Percentiles rank a stretch among this genome's conserved stretches.
Conservation (phyloP, 2,888 invertebrate species). For the Sesamia inferens region DNA sequence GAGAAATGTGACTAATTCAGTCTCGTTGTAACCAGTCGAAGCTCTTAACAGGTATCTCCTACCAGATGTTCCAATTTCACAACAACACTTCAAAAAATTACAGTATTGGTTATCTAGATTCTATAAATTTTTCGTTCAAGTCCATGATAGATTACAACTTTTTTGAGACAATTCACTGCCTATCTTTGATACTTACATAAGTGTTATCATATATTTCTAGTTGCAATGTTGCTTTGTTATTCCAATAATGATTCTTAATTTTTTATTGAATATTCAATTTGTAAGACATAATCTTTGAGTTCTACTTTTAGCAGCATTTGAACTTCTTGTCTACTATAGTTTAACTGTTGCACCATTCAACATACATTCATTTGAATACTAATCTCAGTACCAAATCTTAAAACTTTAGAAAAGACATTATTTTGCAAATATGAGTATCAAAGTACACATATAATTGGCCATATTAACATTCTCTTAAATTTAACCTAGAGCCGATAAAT, state of each 20-base stretch:
- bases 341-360: conserved; percentile 23
- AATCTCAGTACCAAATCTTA: conserved; percentile 18
- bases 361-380: conserved; percentile 10
- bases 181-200: conserved; percentile 24
- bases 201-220: no score
- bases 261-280: not conserved
- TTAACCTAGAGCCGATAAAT: not conserved
- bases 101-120: conserved; percentile 17
- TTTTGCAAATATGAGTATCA: not conserved
- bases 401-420: not conserved
- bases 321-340: conserved; percentile 16
- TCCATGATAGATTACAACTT: conserved; percentile 11
- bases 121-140: conserved; percentile 25
- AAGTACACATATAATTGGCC: no score
- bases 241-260: not conserved
- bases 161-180: conserved; percentile 12
- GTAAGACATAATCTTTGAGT: not conserved
- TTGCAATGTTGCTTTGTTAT: no score
- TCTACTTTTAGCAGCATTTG: not conserved
- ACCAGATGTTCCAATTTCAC: conserved; percentile 59
- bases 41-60: conserved; percentile 83
- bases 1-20: conserved; percentile 74
- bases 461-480: not conserved
- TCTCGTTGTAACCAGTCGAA: conserved; percentile 78
- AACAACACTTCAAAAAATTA: conserved; percentile 51